Base-by-base conservation (phyloP, 2,113 vertebrate genomes). In the Melanotaenia duboulayi region DNA sequence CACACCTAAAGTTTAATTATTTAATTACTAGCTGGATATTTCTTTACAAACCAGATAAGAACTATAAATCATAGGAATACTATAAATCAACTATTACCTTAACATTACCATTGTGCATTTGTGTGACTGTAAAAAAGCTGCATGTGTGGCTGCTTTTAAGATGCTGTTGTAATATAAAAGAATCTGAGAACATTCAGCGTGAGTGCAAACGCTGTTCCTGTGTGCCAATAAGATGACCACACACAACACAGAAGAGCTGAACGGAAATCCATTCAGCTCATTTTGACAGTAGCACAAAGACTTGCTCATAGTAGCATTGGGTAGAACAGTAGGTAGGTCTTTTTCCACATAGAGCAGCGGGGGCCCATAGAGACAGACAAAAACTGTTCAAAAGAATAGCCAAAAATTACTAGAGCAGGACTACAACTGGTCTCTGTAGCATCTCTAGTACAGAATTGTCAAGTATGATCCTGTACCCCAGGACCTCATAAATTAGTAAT, bases 261-360 rank as follows among this genome's bases (percentile, higher is more conserved):
- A 39, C 17, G 37, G 48, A 74, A 74, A 77, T 64, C 25, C 46
- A 37, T 58, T 77, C 24, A 44, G 28, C 60, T 74, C 64, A 22
- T 76, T 83, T 66, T 72, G 54, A 39, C 50, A 9, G 49, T 56
- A 28, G 37, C 0, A 76, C 82, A 82, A 82, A 75, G 40, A 65
- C 2, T 62, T 71, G 66, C 74, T 69, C 68, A 28, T 40, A 42
- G 37, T 12, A 22, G 19, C 13, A 42, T 69, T 51, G 51, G 37
- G 51, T 0, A 7, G 49, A 51, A 66, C 2, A 3, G 74, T 51
- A 81, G 72, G 37, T 20, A 80, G 64, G 60, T 28, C 57, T 52
- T 80, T 67, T 61, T 65, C 42, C 24, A 24, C 1, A 0, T 51
- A 46, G 58, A 78, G 40, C 42, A 32, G 65, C 5, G 46, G 46